Percentiles rank a stretch among this genome's conserved stretches.
These are phyloP conservation scores for Drosophila colorata DNA, from an alignment of 2,888 invertebrate genomes.

Conservation along the genomic window DNA sequence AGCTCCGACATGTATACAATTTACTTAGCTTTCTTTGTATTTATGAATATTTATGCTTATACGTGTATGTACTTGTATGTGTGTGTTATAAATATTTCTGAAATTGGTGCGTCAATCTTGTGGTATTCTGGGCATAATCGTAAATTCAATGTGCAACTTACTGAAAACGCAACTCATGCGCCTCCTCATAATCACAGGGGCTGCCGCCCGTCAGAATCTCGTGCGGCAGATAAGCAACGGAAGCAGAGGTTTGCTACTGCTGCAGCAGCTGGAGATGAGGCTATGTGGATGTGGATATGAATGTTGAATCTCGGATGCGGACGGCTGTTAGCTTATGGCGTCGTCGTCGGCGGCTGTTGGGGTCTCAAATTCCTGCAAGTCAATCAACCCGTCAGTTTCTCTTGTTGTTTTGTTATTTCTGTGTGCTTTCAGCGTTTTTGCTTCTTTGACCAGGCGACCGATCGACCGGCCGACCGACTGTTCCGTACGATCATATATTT, in stretches of 20 bases:
- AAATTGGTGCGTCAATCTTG: constrained; percentile 14
- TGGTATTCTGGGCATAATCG: constrained; percentile 10
- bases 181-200: constrained; percentile 15
- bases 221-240: constrained; percentile 69
- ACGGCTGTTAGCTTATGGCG: constrained; percentile 21
- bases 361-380: constrained; percentile 71
- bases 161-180: constrained; percentile 47
- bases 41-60: constrained; percentile 21
- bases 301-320: constrained; percentile 28
- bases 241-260: constrained; percentile 49
- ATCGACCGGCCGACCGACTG: constrained; percentile 24
- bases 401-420: constrained; percentile 45
- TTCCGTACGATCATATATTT: constrained; percentile 46
- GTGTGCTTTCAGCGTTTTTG: constrained; percentile 33
- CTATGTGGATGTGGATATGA: constrained; percentile 24
- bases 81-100: constrained; percentile 20
- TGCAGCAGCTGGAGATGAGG: constrained; percentile 6
- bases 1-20: constrained; percentile 42
- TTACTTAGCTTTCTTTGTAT: constrained; percentile 34
- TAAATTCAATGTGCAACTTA: constrained; percentile 62
- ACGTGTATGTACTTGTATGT: background rate
- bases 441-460: constrained; percentile 42
- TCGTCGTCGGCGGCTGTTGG: constrained; percentile 20
- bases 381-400: constrained; percentile 72
- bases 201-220: constrained; percentile 42